Percentiles rank a stretch among this genome's conserved stretches.
Evolutionary conservation across 2,888 invertebrate species (phyloP).

Genomic region (Drosophila prolongata): DNA sequence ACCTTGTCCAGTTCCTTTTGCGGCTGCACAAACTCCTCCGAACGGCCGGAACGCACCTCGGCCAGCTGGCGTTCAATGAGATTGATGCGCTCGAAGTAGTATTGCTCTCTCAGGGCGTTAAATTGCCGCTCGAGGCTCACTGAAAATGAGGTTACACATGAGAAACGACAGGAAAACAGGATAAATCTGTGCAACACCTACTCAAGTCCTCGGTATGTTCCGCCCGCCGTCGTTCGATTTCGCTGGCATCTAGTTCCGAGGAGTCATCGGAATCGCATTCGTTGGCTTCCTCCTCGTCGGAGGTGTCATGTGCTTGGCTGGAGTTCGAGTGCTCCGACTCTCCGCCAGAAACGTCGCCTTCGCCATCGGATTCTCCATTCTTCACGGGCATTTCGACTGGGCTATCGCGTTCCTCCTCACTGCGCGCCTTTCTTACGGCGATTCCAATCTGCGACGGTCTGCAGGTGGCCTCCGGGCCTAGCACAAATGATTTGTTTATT

Average conservation of each 20-base stretch:
- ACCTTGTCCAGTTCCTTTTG: slow-evolving; percentile 94
- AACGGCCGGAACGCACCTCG: slow-evolving; percentile 93
- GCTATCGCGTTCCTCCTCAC: not conserved
- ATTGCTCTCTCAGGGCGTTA: slow-evolving; percentile 93
- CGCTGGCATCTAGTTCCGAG: slow-evolving; percentile 96
- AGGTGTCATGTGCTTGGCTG: slow-evolving; percentile 89
- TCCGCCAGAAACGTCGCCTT: slow-evolving; percentile 88
- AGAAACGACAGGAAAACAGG: not conserved
- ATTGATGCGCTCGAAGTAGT: slow-evolving; percentile 92
- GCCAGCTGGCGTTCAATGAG: slow-evolving; percentile 93
- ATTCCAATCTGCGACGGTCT: not conserved
- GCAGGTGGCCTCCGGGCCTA: too few species aligned
- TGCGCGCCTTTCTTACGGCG: not conserved
- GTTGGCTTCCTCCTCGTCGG: slow-evolving; percentile 88
- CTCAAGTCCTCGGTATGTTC: slow-evolving; percentile 94
- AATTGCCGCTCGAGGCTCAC: slow-evolving; percentile 95
- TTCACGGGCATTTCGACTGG: slow-evolving; percentile 87
- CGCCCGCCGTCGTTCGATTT: slow-evolving; percentile 92
- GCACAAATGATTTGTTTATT: not conserved
- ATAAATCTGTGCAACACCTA: slow-evolving; percentile 60
- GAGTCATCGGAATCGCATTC: slow-evolving; percentile 94
- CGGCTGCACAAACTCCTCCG: slow-evolving; percentile 95
- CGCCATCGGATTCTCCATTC: slow-evolving; percentile 87
- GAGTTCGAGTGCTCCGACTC: slow-evolving; percentile 89
- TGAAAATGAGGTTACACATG: not conserved